Evolutionary conservation across 2,797 vertebrate genomes (phyloP).

Genomic region (Poeciliopsis gracilis): DNA sequence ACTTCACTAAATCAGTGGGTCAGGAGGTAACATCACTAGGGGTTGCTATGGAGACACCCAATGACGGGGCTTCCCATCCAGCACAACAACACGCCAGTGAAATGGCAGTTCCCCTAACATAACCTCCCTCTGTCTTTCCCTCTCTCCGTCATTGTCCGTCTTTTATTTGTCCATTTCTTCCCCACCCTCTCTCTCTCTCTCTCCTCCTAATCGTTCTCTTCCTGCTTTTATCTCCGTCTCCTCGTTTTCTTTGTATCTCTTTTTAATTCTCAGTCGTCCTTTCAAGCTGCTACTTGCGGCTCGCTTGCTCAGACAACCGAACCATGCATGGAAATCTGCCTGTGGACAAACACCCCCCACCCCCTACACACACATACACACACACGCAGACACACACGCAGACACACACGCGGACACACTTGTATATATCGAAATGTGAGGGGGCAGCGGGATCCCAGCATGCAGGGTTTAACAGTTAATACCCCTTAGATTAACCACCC

Average conservation of each 20-base stretch:
- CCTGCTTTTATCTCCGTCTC: slow-evolving; percentile 27
- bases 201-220: slow-evolving; percentile 1
- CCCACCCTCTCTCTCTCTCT: neutral
- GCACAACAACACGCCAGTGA: slow-evolving; percentile 71
- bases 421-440: slow-evolving; percentile 67
- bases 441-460: slow-evolving; percentile 78
- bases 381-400: slow-evolving; percentile 28
- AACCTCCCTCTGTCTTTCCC: slow-evolving; percentile 54
- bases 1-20: slow-evolving; percentile 81
- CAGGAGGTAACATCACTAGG: slow-evolving; percentile 81
- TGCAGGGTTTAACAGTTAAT: slow-evolving; percentile 82
- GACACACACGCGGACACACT: slow-evolving; percentile 29
- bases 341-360: slow-evolving; percentile 39
- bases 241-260: slow-evolving; percentile 36
- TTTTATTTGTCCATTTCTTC: slow-evolving; percentile 15
- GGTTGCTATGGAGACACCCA: slow-evolving; percentile 86
- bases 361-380: slow-evolving; percentile 25
- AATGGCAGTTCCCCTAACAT: slow-evolving; percentile 73
- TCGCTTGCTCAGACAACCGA: slow-evolving; percentile 45
- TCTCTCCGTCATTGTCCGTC: slow-evolving; percentile 24
- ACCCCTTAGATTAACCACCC: slow-evolving; percentile 82
- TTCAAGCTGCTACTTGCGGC: slow-evolving; percentile 44
- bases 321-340: slow-evolving; percentile 61
- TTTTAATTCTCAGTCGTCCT: slow-evolving; percentile 40
- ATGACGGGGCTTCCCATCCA: slow-evolving; percentile 73